Percentiles rank a stretch among this genome's conserved stretches.
Evolutionary conservation across 2,113 vertebrate species (phyloP).

Genomic region (Microtus oregoni): DNA sequence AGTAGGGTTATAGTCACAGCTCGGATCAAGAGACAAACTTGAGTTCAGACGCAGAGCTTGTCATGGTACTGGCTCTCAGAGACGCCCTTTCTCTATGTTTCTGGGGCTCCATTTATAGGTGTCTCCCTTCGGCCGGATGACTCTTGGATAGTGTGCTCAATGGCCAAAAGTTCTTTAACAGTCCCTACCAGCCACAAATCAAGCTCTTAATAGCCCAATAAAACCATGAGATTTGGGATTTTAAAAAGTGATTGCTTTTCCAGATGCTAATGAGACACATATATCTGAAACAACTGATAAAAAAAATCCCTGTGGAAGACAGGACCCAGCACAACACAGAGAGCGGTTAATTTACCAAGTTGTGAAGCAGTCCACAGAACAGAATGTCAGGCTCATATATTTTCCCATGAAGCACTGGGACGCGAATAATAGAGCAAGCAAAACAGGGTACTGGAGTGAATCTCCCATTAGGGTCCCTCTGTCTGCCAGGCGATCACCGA

Average conservation of each 20-base stretch:
- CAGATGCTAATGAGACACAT: conserved; percentile 85
- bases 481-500: neutral
- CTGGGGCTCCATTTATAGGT: conserved; percentile 67
- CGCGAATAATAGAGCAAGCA: neutral
- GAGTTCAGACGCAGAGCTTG: conserved; percentile 31
- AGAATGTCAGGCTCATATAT: neutral
- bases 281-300: conserved; percentile 85
- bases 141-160: conserved; percentile 80
- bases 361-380: neutral
- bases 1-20: fast-evolving
- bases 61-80: conserved; percentile 30
- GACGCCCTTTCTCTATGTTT: conserved; percentile 52
- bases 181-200: conserved; percentile 85
- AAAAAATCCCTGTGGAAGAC: conserved; percentile 69
- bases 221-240: conserved; percentile 81
- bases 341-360: conserved; percentile 41
- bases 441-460: neutral
- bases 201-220: conserved; percentile 86
- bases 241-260: conserved; percentile 83
- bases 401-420: neutral
- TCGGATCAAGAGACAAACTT: no score
- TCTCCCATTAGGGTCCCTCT: conserved; percentile 38
- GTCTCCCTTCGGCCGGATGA: conserved; percentile 76
- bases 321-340: conserved; percentile 40
- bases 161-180: conserved; percentile 77